A percentile compares a stretch with the other conserved stretches of the same genome.
Conservation (phyloP, 2,113 vertebrate species). For the Oreotrochilus melanogaster region DNA sequence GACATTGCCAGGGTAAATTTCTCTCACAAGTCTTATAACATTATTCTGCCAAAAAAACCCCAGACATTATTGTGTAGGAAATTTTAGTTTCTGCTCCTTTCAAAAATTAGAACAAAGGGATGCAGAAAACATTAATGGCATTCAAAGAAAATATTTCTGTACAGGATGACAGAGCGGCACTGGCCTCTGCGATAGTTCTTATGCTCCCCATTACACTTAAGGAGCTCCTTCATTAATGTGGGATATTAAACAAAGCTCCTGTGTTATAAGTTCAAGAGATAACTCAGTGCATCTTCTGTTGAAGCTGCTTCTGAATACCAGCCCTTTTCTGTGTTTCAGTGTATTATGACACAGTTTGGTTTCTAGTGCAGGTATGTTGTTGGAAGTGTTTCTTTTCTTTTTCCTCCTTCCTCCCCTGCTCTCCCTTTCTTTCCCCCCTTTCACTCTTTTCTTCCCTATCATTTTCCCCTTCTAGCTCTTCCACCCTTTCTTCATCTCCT, state of each 20-base stretch:
- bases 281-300: conserved; percentile 23
- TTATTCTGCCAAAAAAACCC: conserved; percentile 71
- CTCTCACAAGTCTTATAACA: conserved; percentile 62
- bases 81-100: conserved; percentile 72
- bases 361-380: neutral
- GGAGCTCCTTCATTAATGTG: conserved; percentile 73
- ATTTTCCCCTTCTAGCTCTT: too few species aligned
- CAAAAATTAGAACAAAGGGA: conserved; percentile 74
- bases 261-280: conserved; percentile 51
- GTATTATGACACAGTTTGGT: conserved; percentile 1
- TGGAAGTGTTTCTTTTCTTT: neutral
- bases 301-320: conserved; percentile 33
- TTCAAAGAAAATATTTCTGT: conserved; percentile 78
- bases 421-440: neutral
- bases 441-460: too few species aligned
- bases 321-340: conserved; percentile 13
- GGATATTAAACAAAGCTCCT: conserved; percentile 69
- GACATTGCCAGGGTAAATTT: conserved; percentile 74
- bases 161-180: conserved; percentile 49
- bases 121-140: conserved; percentile 72
- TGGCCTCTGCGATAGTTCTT: conserved; percentile 72
- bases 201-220: conserved; percentile 66
- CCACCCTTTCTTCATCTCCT: neutral
- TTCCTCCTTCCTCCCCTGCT: too few species aligned
- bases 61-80: conserved; percentile 75